phyloP scores from a whole-genome alignment of 2,113 vertebrate genomes.

The Panurus biarmicus region DNA sequence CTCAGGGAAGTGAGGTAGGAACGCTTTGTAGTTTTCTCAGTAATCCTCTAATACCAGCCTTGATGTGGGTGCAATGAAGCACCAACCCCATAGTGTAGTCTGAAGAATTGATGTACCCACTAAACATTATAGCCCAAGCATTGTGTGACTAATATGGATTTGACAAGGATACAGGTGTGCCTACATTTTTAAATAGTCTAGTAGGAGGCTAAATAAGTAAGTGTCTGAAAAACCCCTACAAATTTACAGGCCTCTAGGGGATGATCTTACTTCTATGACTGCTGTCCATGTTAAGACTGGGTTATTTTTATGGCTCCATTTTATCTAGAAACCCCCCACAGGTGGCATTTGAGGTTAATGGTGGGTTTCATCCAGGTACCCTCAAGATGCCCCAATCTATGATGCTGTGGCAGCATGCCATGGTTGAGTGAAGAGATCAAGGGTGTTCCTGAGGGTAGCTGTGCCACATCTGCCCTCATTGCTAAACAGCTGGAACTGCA shows the following conservation, averaged over 20 bases:
- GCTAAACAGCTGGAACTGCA: not conserved
- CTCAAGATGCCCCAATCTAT: not conserved
- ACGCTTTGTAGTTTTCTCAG: not conserved
- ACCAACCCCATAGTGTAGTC: not conserved
- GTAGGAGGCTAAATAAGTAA: not conserved
- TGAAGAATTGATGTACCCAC: not conserved
- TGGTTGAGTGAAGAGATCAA: not conserved
- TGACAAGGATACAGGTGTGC: not conserved
- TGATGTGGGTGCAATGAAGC: not conserved
- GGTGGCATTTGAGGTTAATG: not conserved
- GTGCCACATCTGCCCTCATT: not conserved
- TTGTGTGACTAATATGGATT: not conserved
- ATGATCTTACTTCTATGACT: not conserved
- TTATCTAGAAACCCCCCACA: not conserved
- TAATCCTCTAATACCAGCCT: not conserved
- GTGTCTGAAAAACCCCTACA: not conserved
- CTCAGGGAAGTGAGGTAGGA: not conserved
- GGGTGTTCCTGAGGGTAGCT: not conserved
- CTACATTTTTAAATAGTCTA: not conserved
- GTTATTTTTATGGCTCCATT: not conserved
- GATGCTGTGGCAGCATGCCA: too few species aligned
- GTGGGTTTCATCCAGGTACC: not conserved
- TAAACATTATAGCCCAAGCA: not conserved
- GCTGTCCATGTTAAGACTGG: not conserved
- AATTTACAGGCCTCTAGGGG: not conserved